phyloP scores from a whole-genome alignment of 2,113 vertebrate genomes.

The Halichoerus grypus region DNA sequence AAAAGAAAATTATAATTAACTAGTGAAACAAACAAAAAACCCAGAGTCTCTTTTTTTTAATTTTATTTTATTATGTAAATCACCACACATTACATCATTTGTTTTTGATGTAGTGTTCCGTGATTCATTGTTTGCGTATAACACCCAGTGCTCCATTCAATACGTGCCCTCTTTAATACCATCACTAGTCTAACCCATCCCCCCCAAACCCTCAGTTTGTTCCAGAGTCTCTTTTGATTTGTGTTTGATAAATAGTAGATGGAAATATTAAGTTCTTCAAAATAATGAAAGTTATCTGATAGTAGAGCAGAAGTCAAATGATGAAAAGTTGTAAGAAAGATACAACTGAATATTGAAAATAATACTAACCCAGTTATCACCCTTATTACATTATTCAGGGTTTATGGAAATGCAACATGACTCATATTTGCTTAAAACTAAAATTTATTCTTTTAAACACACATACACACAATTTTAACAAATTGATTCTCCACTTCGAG shows the following conservation, averaged over 20 bases:
- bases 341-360: background rate
- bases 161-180: too few relatives aligned
- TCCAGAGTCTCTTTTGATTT: constrained; percentile 8
- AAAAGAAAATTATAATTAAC: background rate
- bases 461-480: background rate
- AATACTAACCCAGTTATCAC: background rate
- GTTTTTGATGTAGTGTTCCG: too few relatives aligned
- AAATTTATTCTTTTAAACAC: background rate
- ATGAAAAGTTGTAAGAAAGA: background rate
- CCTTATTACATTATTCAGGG: background rate
- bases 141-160: too few relatives aligned
- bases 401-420: background rate
- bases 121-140: too few relatives aligned
- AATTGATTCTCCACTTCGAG: background rate
- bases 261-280: background rate
- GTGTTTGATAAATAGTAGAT: background rate
- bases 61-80: too few relatives aligned
- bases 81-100: too few relatives aligned
- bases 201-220: too few relatives aligned
- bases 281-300: background rate
- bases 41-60: background rate
- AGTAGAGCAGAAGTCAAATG: background rate
- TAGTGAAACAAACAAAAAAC: background rate
- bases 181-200: too few relatives aligned
- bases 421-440: background rate